These are phyloP conservation scores for Lynx canadensis DNA, from an alignment of 2,113 vertebrate species.

Conservation along the genomic window DNA sequence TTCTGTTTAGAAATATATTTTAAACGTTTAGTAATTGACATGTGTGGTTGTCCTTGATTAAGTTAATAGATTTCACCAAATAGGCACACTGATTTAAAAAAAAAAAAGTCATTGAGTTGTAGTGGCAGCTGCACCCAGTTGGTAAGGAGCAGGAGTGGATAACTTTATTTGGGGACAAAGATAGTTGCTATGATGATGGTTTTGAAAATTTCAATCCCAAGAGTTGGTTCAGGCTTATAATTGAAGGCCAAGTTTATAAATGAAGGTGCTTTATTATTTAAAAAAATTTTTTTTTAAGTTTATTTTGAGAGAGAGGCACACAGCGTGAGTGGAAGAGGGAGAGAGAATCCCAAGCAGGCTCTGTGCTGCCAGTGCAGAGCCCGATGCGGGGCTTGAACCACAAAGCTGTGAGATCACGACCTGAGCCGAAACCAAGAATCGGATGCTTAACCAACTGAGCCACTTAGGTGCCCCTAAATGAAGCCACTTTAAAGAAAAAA, in stretches of 20 bases:
- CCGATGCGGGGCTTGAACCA: too few relatives aligned
- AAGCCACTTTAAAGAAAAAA: neutral
- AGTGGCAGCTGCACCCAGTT: neutral
- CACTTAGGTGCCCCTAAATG: neutral
- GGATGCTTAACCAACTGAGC: too few relatives aligned
- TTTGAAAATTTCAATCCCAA: neutral
- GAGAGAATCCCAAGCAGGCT: too few relatives aligned
- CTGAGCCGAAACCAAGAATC: too few relatives aligned
- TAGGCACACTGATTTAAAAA: neutral
- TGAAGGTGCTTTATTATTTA: neutral
- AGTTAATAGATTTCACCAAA: conserved; percentile 29
- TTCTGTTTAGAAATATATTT: conserved; percentile 85
- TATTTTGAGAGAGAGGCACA: too few relatives aligned
- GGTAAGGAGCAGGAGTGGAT: neutral
- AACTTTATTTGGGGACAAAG: neutral
- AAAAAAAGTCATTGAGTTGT: neutral
- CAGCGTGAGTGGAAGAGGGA: too few relatives aligned
- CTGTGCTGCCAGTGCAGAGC: too few relatives aligned
- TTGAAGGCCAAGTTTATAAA: neutral
- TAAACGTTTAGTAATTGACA: conserved; percentile 80
- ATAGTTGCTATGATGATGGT: neutral
- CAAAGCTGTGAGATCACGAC: too few relatives aligned
- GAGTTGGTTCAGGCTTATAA: neutral
- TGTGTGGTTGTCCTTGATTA: conserved; percentile 77
- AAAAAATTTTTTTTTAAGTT: neutral